Percentiles rank a stretch among this genome's conserved stretches.
Conservation (phyloP, 2,113 vertebrate genomes). For the Cyanistes caeruleus region DNA sequence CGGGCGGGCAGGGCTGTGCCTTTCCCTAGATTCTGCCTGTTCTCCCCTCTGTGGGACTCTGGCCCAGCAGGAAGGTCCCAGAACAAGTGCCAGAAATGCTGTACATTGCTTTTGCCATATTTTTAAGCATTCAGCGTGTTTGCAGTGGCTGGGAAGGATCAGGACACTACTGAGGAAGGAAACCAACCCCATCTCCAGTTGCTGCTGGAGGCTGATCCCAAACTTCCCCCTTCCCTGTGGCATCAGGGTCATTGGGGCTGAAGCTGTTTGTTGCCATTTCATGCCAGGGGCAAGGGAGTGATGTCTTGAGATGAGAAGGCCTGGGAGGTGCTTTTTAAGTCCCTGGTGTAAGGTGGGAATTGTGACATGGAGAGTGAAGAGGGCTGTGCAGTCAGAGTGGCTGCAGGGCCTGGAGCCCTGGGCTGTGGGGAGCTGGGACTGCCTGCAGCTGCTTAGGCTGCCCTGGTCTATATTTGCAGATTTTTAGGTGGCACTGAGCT, state of each 20-base stretch:
- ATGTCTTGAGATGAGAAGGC: not conserved
- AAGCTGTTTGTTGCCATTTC: too few relatives aligned
- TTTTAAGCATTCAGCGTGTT: rapidly evolving
- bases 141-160: not conserved
- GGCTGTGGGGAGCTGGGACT: not conserved
- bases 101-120: rapidly evolving
- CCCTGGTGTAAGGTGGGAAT: rapidly evolving
- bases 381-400: not conserved
- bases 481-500: not conserved
- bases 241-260: not conserved
- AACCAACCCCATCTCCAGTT: not conserved
- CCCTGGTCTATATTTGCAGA: rapidly evolving
- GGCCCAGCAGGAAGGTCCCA: not conserved
- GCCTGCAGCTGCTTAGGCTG: not conserved
- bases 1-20: not conserved
- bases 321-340: not conserved
- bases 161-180: not conserved
- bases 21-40: not conserved
- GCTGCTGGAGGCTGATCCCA: not conserved
- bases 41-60: not conserved
- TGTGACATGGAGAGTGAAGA: rapidly evolving
- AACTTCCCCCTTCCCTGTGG: rapidly evolving
- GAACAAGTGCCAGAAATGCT: not conserved
- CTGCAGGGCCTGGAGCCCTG: not conserved
- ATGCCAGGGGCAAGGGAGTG: not conserved